A percentile compares a stretch with the other conserved stretches of the same genome.
Conservation (phyloP, 2,888 invertebrate genomes). For the Hyposoter dolosus region DNA sequence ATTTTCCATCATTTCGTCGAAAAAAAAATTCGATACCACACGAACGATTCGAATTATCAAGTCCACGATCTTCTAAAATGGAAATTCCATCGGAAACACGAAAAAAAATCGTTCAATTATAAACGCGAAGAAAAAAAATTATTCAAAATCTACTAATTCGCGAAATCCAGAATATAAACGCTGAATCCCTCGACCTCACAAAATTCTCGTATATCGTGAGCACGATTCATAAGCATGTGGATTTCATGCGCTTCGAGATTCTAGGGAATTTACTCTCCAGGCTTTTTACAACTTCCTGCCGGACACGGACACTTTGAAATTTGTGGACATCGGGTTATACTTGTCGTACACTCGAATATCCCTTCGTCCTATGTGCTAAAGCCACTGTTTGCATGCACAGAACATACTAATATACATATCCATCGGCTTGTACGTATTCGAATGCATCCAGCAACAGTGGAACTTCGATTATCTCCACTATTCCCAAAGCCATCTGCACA, state of each 20-base stretch:
- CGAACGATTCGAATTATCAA: not conserved
- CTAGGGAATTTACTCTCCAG: constrained; percentile 2
- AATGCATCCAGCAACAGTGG: constrained; percentile 8
- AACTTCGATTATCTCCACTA: not conserved
- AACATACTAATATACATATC: constrained; percentile 31
- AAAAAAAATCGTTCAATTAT: too few species aligned
- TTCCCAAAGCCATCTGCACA: not conserved
- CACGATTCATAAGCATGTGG: not conserved
- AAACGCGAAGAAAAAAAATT: too few species aligned
- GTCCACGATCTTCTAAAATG: too few species aligned
- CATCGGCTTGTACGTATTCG: not conserved
- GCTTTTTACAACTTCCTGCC: constrained; percentile 48
- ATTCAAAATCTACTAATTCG: not conserved
- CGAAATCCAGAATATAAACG: not conserved
- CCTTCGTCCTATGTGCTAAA: constrained; percentile 17
- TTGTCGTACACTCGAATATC: constrained; percentile 4
- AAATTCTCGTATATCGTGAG: not conserved
- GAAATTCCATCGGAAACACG: too few species aligned
- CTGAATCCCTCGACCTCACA: not conserved
- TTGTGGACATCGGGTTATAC: constrained; percentile 26
- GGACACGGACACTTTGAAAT: constrained; percentile 43
- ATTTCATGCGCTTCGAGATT: not conserved
- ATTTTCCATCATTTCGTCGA: not conserved
- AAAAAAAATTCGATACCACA: not conserved
- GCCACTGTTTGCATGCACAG: constrained; percentile 5